Base-by-base conservation (phyloP, 2,797 vertebrate genomes). In the Micromesistius poutassou region DNA sequence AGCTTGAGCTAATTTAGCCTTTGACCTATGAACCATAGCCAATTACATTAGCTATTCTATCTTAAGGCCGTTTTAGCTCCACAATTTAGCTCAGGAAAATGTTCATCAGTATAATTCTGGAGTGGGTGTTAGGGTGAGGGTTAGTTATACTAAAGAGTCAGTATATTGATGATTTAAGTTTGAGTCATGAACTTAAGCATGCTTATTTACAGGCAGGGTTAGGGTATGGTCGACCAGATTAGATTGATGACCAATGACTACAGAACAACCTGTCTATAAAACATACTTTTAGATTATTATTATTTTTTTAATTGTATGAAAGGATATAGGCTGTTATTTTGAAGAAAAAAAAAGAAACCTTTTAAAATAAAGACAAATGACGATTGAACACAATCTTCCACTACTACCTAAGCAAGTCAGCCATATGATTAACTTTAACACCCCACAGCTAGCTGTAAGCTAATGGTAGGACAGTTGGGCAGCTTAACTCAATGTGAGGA, bases 401-500 rank as follows among this genome's bases (percentile, higher is more conserved):
- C 55, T 62, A n/a, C 55, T 25, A 55, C 3, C n/a, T 16, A 55
- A 14, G 22, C 22, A 16, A 62, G 22, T 25, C 5, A 19, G 16
- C 46, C 46, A 50, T 22, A 5, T 19, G 46, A 50, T 46, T 50
- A 22, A 50, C 46, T 50, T 50, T 4, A 50, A 12, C 46, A 50
- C 46, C 46, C 4, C 16, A 22, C 16, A 50, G 16, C 46, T 50
- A 50, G 46, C 46, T 4, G 46, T 22, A 9, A 13, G n/a, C 76
- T 84, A 86, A 84, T 84, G 85, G n/a, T 79, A 74, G 72, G 80
- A 75, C 71, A 46, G 72, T 83, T 77, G 85, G 88, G 84, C 90
- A 86, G 87, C 88, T 91, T 87, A 92, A 83, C 79, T 76, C 77
- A 89, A 87, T 80, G 85, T 88, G 85, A 89, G 81, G 71, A 86